Evolutionary conservation across 1,140 invertebrate genomes (phyloP).

Genomic region (Onthophagus taurus): DNA sequence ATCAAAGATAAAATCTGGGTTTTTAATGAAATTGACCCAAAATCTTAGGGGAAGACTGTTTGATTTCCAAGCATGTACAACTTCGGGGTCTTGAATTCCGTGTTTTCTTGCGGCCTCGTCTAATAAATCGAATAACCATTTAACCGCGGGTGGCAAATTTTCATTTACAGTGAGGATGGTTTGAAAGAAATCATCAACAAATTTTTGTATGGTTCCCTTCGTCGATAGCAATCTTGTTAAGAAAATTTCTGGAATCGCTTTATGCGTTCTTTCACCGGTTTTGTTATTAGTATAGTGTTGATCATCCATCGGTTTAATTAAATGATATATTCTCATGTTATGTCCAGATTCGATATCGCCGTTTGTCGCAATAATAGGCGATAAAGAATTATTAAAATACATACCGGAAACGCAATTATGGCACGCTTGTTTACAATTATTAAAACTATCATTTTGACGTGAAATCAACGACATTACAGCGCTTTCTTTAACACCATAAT

Average conservation of each 20-base stretch:
- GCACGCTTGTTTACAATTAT: conserved; percentile 71
- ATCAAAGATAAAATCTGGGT: conserved; percentile 95
- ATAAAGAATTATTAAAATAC: conserved; percentile 65
- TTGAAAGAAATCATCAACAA: conserved; percentile 89
- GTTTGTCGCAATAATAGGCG: conserved; percentile 65
- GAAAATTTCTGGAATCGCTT: conserved; percentile 93
- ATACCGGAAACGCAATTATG: conserved; percentile 64
- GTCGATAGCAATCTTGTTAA: conserved; percentile 85
- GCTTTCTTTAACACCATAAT: conserved; percentile 91
- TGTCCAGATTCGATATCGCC: conserved; percentile 64
- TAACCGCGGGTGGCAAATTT: conserved; percentile 81
- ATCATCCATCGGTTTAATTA: conserved; percentile 76
- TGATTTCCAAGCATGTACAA: conserved; percentile 93
- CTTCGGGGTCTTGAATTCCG: conserved; percentile 77
- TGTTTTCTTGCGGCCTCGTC: conserved; percentile 82
- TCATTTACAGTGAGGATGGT: conserved; percentile 85
- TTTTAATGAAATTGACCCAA: conserved; percentile 97
- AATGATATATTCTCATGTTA: conserved; percentile 67
- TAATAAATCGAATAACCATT: conserved; percentile 91
- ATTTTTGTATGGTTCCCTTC: conserved; percentile 93
- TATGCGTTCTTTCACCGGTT: conserved; percentile 68
- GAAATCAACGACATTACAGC: conserved; percentile 88
- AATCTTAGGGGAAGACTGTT: conserved; percentile 88
- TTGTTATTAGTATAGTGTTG: conserved; percentile 50
- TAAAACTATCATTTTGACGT: conserved; percentile 74